Evolutionary conservation across 2,888 invertebrate species (phyloP).

Genomic region (Isoperla grammatica): DNA sequence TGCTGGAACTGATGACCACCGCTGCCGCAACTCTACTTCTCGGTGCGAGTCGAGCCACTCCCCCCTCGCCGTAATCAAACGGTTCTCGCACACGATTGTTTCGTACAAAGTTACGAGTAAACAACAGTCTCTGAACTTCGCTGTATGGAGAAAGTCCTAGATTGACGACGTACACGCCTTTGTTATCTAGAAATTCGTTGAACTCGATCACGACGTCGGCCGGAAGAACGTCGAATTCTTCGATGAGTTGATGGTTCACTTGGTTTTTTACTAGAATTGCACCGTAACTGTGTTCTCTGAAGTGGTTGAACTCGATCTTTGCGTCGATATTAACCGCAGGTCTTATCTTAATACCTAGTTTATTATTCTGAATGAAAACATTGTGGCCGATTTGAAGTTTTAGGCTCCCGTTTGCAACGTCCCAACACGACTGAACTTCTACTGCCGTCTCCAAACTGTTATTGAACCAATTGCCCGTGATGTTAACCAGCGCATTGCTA

Average conservation of each 20-base stretch:
- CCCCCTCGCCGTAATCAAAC: constrained; percentile 62
- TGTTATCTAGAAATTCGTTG: constrained; percentile 86
- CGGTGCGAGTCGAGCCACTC: constrained; percentile 70
- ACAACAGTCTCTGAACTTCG: constrained; percentile 70
- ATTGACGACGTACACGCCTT: constrained; percentile 77
- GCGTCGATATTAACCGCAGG: constrained; percentile 77
- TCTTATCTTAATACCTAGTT: constrained; percentile 68
- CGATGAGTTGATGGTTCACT: constrained; percentile 65
- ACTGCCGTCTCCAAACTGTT: constrained; percentile 72
- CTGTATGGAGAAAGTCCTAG: constrained; percentile 85
- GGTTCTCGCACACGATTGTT: constrained; percentile 84
- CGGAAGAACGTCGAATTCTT: constrained; percentile 73
- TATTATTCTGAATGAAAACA: constrained; percentile 67
- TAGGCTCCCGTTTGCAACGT: constrained; percentile 46
- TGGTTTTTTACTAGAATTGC: constrained; percentile 79
- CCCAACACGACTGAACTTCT: constrained; percentile 81
- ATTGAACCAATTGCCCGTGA: constrained; percentile 88
- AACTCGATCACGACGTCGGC: constrained; percentile 68
- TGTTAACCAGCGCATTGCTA: constrained; percentile 74
- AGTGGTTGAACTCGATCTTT: constrained; percentile 82
- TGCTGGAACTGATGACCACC: constrained; percentile 78
- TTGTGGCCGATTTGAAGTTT: constrained; percentile 81
- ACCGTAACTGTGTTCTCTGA: constrained; percentile 74
- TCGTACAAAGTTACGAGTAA: constrained; percentile 81
- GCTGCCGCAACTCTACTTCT: constrained; percentile 90